Percentiles rank a stretch among this genome's conserved stretches.
Conservation (phyloP, 2,888 invertebrate species). For the Aleiodes leptofemur region DNA sequence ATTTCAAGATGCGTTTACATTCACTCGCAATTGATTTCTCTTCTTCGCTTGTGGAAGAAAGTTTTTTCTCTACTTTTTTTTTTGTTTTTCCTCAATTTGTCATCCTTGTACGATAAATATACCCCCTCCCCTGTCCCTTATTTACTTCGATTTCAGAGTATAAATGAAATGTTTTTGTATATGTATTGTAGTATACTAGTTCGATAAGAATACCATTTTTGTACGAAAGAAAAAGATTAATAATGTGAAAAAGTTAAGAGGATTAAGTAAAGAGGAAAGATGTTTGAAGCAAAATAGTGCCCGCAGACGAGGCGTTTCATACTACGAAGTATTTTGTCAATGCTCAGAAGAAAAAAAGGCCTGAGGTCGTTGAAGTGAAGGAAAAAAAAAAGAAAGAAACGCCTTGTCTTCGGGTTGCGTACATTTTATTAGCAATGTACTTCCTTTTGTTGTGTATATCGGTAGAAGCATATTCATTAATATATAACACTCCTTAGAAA, state of each 20-base stretch:
- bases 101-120: conserved; percentile 56
- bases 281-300: not conserved
- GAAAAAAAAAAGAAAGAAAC: conserved; percentile 50
- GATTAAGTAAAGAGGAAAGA: not conserved
- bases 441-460: conserved; percentile 68
- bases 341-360: conserved; percentile 16
- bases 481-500: conserved; percentile 60
- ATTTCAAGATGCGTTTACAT: conserved; percentile 11
- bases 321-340: conserved; percentile 11
- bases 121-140: conserved; percentile 43
- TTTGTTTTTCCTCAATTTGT: conserved; percentile 19
- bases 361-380: not conserved
- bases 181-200: conserved; percentile 73
- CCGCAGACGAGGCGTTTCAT: conserved; percentile 13
- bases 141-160: conserved; percentile 59
- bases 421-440: conserved; percentile 57
- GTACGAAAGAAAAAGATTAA: conserved; percentile 55
- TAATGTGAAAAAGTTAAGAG: not conserved
- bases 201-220: conserved; percentile 61
- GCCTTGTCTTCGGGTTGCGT: conserved; percentile 75
- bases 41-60: conserved; percentile 14
- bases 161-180: conserved; percentile 68
- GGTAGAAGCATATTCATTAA: conserved; percentile 70
- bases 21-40: conserved; percentile 26
- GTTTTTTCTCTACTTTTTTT: not conserved